Percentiles rank a stretch among this genome's conserved stretches.
These are phyloP conservation scores for Cantharis flavilabris DNA, from an alignment of 2,888 invertebrate species.

Conservation along the genomic window DNA sequence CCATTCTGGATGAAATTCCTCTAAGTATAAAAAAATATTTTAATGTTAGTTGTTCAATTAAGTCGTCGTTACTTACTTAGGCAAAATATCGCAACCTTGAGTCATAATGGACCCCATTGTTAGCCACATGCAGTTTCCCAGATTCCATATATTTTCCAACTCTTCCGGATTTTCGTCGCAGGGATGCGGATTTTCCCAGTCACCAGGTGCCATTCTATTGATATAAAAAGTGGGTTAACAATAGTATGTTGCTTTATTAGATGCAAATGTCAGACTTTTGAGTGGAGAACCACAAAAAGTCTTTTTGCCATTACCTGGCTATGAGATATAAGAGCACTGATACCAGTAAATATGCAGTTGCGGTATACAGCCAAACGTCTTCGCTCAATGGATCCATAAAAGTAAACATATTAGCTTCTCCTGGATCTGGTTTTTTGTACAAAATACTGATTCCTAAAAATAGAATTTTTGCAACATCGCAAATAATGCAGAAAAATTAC, in stretches of 20 bases:
- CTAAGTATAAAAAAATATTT: conserved; percentile 56
- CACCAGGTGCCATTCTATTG: conserved; percentile 81
- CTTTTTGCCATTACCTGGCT: conserved; percentile 58
- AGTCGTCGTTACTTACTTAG: conserved; percentile 65
- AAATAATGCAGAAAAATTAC: background rate
- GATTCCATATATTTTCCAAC: conserved; percentile 87
- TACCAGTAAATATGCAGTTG: conserved; percentile 80
- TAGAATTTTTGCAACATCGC: no score
- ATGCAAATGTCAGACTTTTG: no score
- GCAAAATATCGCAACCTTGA: conserved; percentile 91
- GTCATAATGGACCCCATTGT: conserved; percentile 91
- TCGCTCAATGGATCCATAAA: conserved; percentile 86
- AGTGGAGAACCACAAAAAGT: no score
- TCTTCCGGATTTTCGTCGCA: conserved; percentile 85
- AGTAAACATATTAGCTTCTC: conserved; percentile 54
- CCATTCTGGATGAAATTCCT: conserved; percentile 86
- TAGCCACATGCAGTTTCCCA: conserved; percentile 92
- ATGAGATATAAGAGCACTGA: conserved; percentile 81
- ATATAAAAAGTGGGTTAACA: conserved; percentile 31
- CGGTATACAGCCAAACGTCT: conserved; percentile 89
- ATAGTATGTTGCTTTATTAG: background rate
- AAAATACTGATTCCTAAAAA: conserved; percentile 70
- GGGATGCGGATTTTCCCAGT: conserved; percentile 94
- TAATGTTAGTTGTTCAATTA: no score
- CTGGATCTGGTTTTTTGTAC: conserved; percentile 77